Evolutionary conservation across 2,888 invertebrate species (phyloP), one percentile per base, ranked within the genome.

Genomic region (Drosophila lutescens): DNA sequence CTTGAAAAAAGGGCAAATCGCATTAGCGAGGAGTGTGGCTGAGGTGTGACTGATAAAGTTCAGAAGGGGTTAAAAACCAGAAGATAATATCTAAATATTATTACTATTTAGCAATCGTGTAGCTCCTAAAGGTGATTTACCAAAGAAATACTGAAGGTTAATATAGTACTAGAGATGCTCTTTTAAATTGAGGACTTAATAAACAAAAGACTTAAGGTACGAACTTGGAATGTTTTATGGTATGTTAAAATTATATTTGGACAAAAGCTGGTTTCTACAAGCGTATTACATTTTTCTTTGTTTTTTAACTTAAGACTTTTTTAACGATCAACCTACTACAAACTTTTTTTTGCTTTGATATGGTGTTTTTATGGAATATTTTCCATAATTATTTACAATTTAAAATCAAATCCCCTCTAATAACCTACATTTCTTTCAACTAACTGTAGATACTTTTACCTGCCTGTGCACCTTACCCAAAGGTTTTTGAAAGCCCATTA

Each of bases 1-100:
- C 53, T 63, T 34, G 68, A 72, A 65, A 71, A 83, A 85, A 88
- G 79, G 87, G 82, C 82, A 82, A 72, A 41, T 8, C 30, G 34
- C 32, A 20, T 44, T 23, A 6, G 6, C 9, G n/a, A n/a, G 43
- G 43, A 43, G 43, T 43, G 20, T 20, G 43, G 17, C 23, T 23
- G 6, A 32, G 65, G 47, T 55, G 65, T 30, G 67, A 47, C 55
- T 36, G 67, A 67, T 26, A 67, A 46, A 66, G 67, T 67, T 66
- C 67, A 46, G 15, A 1, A 38, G 44, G 30, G 13, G 50, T 30
- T 13, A 17, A n/a, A 7, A 13, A 8, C 13, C n/a, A 30, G 30
- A 30, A 30, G 30, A 57, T 57, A 54, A 54, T 58, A 38, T 30
- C n/a, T 54, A 17, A 26, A 38, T 54, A 57, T 57, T 57, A 51